These are phyloP conservation scores for Drosophila gunungcola DNA, from an alignment of 1,140 invertebrate species.

Conservation along the genomic window DNA sequence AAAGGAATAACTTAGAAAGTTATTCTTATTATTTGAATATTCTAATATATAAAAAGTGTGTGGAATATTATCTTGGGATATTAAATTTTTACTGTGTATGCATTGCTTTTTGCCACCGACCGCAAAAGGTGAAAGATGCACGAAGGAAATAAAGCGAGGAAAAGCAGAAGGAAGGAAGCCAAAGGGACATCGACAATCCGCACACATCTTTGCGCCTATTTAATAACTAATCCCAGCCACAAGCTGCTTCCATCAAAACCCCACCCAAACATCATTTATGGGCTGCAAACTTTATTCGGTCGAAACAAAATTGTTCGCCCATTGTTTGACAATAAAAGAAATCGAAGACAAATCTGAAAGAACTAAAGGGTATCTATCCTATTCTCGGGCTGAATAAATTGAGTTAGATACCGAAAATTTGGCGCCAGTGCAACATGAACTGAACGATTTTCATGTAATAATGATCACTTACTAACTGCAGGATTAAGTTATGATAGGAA, in stretches of 20 bases:
- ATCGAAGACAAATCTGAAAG: conserved; percentile 35
- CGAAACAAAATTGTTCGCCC: conserved; percentile 53
- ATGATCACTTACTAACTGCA: too few relatives aligned
- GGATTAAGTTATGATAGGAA: neutral
- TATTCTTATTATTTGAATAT: too few relatives aligned
- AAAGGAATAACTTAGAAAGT: too few relatives aligned
- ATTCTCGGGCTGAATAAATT: neutral
- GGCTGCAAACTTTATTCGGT: conserved; percentile 39
- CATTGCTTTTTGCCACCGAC: conserved; percentile 38
- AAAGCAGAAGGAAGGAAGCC: conserved; percentile 6
- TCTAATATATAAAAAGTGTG: too few relatives aligned
- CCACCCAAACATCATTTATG: conserved; percentile 7
- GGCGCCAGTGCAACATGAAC: neutral
- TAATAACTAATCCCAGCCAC: conserved; percentile 70
- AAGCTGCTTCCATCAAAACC: conserved; percentile 12
- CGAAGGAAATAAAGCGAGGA: neutral
- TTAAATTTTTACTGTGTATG: conserved; percentile 33
- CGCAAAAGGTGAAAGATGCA: conserved; percentile 15
- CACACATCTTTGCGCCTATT: conserved; percentile 42
- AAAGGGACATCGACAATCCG: conserved; percentile 17
- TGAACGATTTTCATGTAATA: too few relatives aligned
- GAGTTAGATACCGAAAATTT: neutral
- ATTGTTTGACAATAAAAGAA: conserved; percentile 67
- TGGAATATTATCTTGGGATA: too few relatives aligned
- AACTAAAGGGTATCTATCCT: conserved; percentile 9